phyloP scores from a whole-genome alignment of 2,888 invertebrate species.

The Napeogenes sylphis region DNA sequence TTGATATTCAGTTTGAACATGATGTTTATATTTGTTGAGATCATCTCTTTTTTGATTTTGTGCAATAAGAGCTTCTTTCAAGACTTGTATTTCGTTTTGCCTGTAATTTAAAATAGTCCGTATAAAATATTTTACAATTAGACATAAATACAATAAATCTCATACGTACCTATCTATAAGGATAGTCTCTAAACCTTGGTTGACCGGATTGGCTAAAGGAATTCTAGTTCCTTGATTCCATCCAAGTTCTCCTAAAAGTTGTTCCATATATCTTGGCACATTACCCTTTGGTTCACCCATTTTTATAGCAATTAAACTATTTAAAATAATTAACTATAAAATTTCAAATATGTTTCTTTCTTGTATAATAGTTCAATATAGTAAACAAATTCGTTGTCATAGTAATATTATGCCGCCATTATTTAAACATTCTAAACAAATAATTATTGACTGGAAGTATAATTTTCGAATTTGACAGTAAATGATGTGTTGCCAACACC shows the following conservation, averaged over 20 bases:
- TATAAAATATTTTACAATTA: slow-evolving; percentile 1
- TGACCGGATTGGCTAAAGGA: slow-evolving; percentile 87
- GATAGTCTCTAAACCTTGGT: slow-evolving; percentile 65
- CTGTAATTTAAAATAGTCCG: slow-evolving; percentile 42
- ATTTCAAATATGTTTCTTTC: not conserved
- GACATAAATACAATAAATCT: not conserved
- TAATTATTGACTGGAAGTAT: not conserved
- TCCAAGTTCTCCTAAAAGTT: slow-evolving; percentile 82
- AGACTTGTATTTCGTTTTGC: slow-evolving; percentile 64
- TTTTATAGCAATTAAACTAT: slow-evolving; percentile 32
- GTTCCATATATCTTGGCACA: slow-evolving; percentile 73
- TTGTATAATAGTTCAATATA: not conserved
- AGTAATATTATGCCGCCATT: slow-evolving; percentile 2
- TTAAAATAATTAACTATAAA: slow-evolving; percentile 21
- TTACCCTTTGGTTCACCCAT: slow-evolving; percentile 47
- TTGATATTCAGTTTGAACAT: slow-evolving; percentile 68
- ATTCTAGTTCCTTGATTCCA: slow-evolving; percentile 87
- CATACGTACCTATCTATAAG: slow-evolving; percentile 55
- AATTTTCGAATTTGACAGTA: not conserved
- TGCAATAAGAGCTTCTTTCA: slow-evolving; percentile 57
- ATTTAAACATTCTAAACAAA: slow-evolving; percentile 3
- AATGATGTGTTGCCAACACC: not conserved
- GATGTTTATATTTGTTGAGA: slow-evolving; percentile 62
- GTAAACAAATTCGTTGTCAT: slow-evolving; percentile 2
- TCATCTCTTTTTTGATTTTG: slow-evolving; percentile 65